These are phyloP conservation scores for Gryllus longicercus DNA, from an alignment of 2,888 invertebrate genomes.

Conservation along the genomic window DNA sequence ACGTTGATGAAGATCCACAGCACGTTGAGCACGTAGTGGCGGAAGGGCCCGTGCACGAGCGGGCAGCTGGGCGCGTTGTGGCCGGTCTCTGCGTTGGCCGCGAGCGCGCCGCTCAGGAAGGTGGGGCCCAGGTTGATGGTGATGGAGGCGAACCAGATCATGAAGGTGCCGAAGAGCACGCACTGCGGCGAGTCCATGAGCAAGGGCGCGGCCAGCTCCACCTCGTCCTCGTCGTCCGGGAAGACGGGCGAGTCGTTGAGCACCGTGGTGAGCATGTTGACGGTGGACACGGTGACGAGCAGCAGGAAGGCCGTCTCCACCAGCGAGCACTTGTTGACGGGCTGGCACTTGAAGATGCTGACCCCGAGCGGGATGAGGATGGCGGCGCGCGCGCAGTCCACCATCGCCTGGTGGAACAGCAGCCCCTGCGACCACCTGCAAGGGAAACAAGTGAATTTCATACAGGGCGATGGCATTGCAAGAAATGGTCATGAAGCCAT, in stretches of 20 bases:
- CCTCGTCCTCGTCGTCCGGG: constrained; percentile 65
- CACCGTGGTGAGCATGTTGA: constrained; percentile 84
- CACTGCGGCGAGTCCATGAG: constrained; percentile 86
- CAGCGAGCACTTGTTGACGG: constrained; percentile 79
- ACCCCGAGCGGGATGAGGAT: constrained; percentile 74
- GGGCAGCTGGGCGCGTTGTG: constrained; percentile 82
- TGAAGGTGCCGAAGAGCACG: constrained; percentile 84
- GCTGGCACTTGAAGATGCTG: constrained; percentile 76
- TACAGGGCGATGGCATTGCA: too few species aligned
- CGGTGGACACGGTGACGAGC: constrained; percentile 81
- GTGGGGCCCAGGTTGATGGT: constrained; percentile 87
- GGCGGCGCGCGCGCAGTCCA: constrained; percentile 78
- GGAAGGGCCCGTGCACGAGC: constrained; percentile 78
- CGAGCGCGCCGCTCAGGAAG: constrained; percentile 77
- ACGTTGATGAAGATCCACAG: constrained; percentile 87
- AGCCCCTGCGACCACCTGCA: constrained; percentile 81
- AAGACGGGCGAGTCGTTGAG: constrained; percentile 82
- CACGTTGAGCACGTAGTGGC: constrained; percentile 86
- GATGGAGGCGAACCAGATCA: constrained; percentile 86
- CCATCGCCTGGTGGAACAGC: constrained; percentile 78
- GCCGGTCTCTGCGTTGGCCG: constrained; percentile 72
- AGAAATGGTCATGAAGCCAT: too few species aligned
- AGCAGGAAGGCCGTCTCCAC: constrained; percentile 85
- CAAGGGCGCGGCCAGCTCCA: constrained; percentile 54
- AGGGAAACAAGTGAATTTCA: too few species aligned